Evolutionary conservation across 92 coral and sea anemone species (phyloP).

Genomic region (Virgularia gustaviana): DNA sequence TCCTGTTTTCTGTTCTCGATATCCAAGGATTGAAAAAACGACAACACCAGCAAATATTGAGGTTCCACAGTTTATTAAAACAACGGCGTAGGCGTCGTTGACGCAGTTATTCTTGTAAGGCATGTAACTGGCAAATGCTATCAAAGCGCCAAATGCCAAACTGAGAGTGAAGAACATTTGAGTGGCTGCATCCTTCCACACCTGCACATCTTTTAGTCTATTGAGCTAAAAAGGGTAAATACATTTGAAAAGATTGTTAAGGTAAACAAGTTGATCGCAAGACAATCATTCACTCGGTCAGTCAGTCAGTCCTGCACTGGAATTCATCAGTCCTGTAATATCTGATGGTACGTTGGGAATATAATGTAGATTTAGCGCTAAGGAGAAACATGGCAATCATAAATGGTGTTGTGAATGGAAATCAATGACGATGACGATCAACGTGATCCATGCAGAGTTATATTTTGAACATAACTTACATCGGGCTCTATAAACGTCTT

Average conservation of each 20-base stretch:
- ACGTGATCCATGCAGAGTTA: no score
- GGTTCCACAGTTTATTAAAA: conserved; percentile 51
- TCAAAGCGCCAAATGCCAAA: conserved; percentile 66
- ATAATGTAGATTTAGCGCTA: no score
- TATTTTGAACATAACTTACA: no score
- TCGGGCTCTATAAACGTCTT: conserved; percentile 75
- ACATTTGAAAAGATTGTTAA: no score
- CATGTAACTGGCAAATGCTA: conserved; percentile 65
- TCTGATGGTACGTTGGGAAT: no score
- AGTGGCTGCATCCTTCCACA: conserved; percentile 74
- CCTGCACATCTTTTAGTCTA: conserved; percentile 63
- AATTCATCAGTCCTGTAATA: no score
- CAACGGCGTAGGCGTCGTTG: conserved; percentile 64
- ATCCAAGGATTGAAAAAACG: conserved; percentile 51
- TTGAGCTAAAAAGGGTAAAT: conserved; percentile 17
- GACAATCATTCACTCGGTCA: not conserved
- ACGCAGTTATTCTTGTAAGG: conserved; percentile 75
- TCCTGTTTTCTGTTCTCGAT: conserved; percentile 77
- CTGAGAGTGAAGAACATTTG: conserved; percentile 72
- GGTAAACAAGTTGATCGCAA: no score
- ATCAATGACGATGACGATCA: no score
- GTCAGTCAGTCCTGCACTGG: no score
- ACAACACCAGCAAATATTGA: conserved; percentile 57
- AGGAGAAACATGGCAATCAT: no score
- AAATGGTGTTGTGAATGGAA: no score